A percentile compares a stretch with the other conserved stretches of the same genome.
phyloP scores from a whole-genome alignment of 2,888 invertebrate genomes.

The Spicauda simplicius region DNA sequence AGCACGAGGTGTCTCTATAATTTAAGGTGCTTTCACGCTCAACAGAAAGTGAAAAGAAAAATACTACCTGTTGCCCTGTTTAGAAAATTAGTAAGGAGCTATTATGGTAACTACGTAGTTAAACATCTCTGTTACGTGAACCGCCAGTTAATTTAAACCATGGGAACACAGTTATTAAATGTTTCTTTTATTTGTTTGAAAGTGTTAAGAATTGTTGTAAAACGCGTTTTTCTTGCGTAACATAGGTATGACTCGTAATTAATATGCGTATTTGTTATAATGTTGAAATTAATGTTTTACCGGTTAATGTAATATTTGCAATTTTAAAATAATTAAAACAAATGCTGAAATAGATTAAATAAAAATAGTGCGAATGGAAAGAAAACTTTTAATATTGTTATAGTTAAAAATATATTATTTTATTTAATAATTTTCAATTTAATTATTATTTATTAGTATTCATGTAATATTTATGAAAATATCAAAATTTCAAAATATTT shows the following conservation, averaged over 20 bases:
- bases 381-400: no score
- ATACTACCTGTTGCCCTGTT: constrained; percentile 41
- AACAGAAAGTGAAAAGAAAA: constrained; percentile 58
- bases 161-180: constrained; percentile 27
- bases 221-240: not conserved
- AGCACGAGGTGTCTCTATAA: constrained; percentile 1
- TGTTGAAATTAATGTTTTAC: not conserved
- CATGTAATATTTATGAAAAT: no score
- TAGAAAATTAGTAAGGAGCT: constrained; percentile 46
- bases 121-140: constrained; percentile 23
- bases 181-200: constrained; percentile 4
- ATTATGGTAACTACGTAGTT: constrained; percentile 39
- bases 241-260: not conserved
- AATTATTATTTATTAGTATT: no score
- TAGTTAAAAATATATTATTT: no score
- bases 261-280: not conserved
- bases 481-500: no score
- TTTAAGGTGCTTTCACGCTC: constrained; percentile 18
- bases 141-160: constrained; percentile 17
- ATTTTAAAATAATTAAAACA: no score
- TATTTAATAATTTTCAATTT: no score
- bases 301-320: no score
- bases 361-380: no score
- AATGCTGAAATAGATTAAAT: no score
- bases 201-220: constrained; percentile 10